Base-by-base conservation (phyloP, 2,888 invertebrate genomes). In the Cephus sareptanus region DNA sequence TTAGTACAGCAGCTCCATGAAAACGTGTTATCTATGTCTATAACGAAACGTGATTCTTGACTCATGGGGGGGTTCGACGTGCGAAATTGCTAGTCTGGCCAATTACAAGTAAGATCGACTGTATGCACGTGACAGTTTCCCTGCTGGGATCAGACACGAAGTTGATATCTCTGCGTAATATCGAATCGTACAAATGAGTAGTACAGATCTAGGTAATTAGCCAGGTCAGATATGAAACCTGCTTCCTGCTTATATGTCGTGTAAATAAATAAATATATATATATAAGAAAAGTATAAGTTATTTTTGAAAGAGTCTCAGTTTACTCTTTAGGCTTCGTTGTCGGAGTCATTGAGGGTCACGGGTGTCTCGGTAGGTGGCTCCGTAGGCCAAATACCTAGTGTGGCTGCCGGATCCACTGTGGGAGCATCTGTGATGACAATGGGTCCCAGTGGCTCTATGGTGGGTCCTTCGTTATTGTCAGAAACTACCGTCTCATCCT, bases 311-410 rank as follows among this genome's bases (percentile, higher is more conserved):
- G 56, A 56, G 23, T 9, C 23, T 56, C n/a, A 6, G 13, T 77
- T 78, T 81, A 79, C 75, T 78, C 80, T 80, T 84, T 81, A 89
- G 73, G 91, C 89, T 82, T 91, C 91, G 83, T 91, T 91, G 70
- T 91, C 90, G 75, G 87, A 87, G 80, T 90, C 91, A 40, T 84
- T 85, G 78, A 90, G 89, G 73, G 82, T 83, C 0, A 83, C 76
- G 9, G 90, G 84, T n/a, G 80, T 76, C 69, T 88, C 88, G 30
- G 90, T 90, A 1, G 89, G 86, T 34, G 86, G 75, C 79, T 91
- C 90, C 12, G 90, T 89, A 34, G 91, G 91, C 91, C 91, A 90
- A 86, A 91, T 91, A 69, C 89, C 91, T 11, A 90, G 90, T 4
- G 90, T 91, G 12, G 89, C 90, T 11, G 88, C 83, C 34, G 89